Evolutionary conservation across 2,888 invertebrate genomes (phyloP).

Genomic region (Torymus texanus): DNA sequence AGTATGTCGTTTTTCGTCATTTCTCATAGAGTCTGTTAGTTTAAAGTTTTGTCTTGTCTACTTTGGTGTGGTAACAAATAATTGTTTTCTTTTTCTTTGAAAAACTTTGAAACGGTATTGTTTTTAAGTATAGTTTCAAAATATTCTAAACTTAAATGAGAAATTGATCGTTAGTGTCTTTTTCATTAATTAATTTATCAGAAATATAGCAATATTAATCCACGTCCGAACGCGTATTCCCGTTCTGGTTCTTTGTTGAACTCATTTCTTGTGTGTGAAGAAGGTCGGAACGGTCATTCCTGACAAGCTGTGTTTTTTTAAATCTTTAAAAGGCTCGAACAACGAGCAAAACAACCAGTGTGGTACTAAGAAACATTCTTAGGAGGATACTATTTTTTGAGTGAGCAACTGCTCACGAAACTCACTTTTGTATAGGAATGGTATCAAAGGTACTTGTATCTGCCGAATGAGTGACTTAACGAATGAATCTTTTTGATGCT

Average conservation of each 20-base stretch:
- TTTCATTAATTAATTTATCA: background rate
- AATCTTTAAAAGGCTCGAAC: background rate
- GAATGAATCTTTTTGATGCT: slow-evolving; percentile 42
- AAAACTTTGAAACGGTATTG: no score
- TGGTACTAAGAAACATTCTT: slow-evolving; percentile 11
- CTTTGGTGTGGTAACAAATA: no score
- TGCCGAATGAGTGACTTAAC: slow-evolving; percentile 29
- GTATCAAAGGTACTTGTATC: slow-evolving; percentile 25
- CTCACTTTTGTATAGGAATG: slow-evolving; percentile 31
- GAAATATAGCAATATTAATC: background rate
- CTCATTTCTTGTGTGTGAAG: slow-evolving; percentile 29
- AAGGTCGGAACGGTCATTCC: slow-evolving; percentile 26
- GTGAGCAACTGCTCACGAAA: slow-evolving; percentile 16
- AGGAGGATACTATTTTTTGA: slow-evolving; percentile 36
- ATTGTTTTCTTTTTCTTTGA: no score
- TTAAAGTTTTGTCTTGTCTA: no score
- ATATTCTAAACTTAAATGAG: no score
- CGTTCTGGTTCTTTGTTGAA: slow-evolving; percentile 16
- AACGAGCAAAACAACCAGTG: background rate
- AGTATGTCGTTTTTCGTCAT: background rate
- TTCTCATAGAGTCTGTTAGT: no score
- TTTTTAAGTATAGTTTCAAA: no score
- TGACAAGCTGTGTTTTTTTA: slow-evolving; percentile 30
- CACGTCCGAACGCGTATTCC: slow-evolving; percentile 13
- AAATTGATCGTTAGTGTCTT: no score